Percentiles rank a stretch among this genome's conserved stretches.
These are phyloP conservation scores for Crepidodera aurea DNA, from an alignment of 2,888 invertebrate genomes.

Conservation along the genomic window DNA sequence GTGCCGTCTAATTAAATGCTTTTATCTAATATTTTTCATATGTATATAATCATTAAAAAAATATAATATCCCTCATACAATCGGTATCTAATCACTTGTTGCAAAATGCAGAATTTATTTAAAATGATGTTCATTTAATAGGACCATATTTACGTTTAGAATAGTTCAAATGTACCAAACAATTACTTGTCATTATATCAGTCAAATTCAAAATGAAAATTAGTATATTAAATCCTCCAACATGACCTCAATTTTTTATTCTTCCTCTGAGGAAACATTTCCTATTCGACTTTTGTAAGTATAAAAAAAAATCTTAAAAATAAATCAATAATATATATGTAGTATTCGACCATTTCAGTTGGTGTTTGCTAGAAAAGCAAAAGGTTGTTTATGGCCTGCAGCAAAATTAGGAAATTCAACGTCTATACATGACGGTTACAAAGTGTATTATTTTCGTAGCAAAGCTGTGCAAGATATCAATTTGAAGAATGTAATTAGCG, in stretches of 20 bases:
- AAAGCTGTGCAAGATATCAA: slow-evolving; percentile 39
- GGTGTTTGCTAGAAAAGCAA: slow-evolving; percentile 41
- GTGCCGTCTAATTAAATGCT: too few species aligned
- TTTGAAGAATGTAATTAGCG: slow-evolving; percentile 30
- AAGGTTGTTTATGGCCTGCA: slow-evolving; percentile 42
- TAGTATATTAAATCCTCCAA: background rate
- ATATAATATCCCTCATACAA: too few species aligned
- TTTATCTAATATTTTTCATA: too few species aligned
- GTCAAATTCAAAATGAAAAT: background rate
- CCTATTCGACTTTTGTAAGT: slow-evolving; percentile 8
- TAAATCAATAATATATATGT: slow-evolving; percentile 19
- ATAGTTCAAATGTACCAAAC: too few species aligned
- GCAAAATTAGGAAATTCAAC: slow-evolving; percentile 36
- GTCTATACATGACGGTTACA: slow-evolving; percentile 28
- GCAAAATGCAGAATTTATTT: too few species aligned
- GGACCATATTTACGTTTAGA: too few species aligned
- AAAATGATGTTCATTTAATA: too few species aligned
- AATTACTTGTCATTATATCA: too few species aligned
- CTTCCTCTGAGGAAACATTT: background rate
- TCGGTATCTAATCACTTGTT: too few species aligned
- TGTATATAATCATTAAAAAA: too few species aligned
- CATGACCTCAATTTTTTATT: background rate
- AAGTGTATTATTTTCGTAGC: slow-evolving; percentile 44
- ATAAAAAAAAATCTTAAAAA: background rate
- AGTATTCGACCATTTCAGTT: slow-evolving; percentile 47